Conservation (phyloP, 2,888 invertebrate species). For the Spisula solida region DNA sequence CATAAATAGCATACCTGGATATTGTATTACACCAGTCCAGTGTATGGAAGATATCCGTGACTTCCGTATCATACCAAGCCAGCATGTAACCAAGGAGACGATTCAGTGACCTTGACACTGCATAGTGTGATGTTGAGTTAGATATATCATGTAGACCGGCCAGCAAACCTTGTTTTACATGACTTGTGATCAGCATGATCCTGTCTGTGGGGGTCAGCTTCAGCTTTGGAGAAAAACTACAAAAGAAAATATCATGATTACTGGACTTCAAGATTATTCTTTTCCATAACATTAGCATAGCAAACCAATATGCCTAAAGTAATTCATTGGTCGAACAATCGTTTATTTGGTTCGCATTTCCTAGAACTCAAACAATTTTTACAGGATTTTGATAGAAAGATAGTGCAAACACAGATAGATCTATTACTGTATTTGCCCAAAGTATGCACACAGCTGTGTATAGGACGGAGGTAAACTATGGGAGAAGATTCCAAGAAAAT, state of each 20-base stretch:
- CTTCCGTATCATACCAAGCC: slow-evolving; percentile 66
- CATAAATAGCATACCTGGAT: slow-evolving; percentile 77
- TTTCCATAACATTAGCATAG: no score
- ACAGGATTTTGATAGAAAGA: no score
- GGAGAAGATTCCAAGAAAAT: no score
- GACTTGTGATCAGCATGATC: slow-evolving; percentile 76
- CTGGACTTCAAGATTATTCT: no score
- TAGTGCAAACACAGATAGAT: no score
- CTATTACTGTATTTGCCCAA: no score
- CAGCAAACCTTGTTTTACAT: slow-evolving; percentile 80
- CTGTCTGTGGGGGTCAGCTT: slow-evolving; percentile 78
- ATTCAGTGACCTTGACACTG: slow-evolving; percentile 77
- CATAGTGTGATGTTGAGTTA: slow-evolving; percentile 84
- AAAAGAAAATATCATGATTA: slow-evolving; percentile 20
- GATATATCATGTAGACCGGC: slow-evolving; percentile 78
- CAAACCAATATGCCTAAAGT: no score
- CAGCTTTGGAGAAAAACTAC: slow-evolving; percentile 79
- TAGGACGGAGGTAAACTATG: no score
- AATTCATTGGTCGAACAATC: no score
- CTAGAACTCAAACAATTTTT: no score
- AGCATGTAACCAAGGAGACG: slow-evolving; percentile 76
- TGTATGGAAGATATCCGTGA: slow-evolving; percentile 73
- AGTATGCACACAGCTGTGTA: no score
- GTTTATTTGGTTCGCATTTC: no score
- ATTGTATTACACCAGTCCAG: slow-evolving; percentile 81